A percentile compares a stretch with the other conserved stretches of the same genome.
phyloP scores from a whole-genome alignment of 2,888 invertebrate species.

The Tromatobia lineatoria region DNA sequence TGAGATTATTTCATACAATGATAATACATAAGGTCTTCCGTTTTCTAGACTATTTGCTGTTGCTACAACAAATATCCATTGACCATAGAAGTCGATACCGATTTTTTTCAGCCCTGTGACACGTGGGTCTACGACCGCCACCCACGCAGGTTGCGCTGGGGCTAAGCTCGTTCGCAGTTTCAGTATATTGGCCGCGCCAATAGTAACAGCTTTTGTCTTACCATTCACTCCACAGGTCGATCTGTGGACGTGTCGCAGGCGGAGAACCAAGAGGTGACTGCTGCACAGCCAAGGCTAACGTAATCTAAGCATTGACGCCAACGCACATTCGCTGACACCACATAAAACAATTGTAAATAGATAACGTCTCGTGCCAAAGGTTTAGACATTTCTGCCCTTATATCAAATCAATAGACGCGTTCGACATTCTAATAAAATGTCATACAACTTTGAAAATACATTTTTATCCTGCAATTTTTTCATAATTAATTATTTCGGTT shows the following conservation, averaged over 20 bases:
- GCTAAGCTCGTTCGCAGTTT: conserved; percentile 7
- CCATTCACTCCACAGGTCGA: conserved; percentile 56
- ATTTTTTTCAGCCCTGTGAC: background rate
- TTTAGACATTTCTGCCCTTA: background rate
- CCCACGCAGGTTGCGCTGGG: conserved; percentile 21
- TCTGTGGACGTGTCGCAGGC: conserved; percentile 43
- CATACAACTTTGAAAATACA: background rate
- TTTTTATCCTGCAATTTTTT: too few species aligned
- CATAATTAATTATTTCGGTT: too few species aligned
- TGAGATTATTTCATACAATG: background rate
- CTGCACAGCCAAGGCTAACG: conserved; percentile 62
- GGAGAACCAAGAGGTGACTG: conserved; percentile 55
- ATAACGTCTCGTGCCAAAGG: conserved; percentile 2
- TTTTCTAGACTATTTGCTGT: background rate
- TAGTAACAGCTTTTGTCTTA: conserved; percentile 44
- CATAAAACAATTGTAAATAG: conserved; percentile 58
- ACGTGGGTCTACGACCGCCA: conserved; percentile 1
- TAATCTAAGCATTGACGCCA: conserved; percentile 66
- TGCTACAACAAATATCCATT: background rate
- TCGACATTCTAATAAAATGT: background rate
- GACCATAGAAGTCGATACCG: background rate
- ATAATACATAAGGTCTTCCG: background rate
- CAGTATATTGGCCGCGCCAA: background rate
- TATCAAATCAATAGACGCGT: background rate
- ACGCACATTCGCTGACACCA: conserved; percentile 56